Evolutionary conservation across 64 coral and sea anemone species (phyloP).

Genomic region (Hydrozoanthus tunicans): DNA sequence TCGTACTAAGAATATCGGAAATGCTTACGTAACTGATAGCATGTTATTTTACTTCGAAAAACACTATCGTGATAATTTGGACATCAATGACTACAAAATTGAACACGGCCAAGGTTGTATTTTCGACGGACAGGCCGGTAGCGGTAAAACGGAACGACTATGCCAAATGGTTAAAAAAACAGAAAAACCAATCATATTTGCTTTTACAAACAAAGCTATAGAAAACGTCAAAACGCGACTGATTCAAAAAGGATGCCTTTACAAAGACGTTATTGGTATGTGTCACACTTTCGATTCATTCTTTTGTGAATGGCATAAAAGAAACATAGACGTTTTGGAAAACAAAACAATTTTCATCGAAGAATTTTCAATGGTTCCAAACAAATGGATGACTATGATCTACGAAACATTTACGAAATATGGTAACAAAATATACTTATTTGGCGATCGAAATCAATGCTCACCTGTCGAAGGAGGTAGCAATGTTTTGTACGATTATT

Average conservation of each 20-base stretch:
- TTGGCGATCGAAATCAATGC: background rate
- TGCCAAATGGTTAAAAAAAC: slow-evolving; percentile 26
- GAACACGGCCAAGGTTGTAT: background rate
- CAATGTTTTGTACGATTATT: background rate
- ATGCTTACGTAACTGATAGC: slow-evolving; percentile 11
- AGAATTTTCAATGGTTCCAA: slow-evolving; percentile 47
- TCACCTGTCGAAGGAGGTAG: background rate
- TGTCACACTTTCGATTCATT: slow-evolving; percentile 46
- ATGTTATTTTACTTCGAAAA: slow-evolving; percentile 29
- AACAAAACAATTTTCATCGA: slow-evolving; percentile 45
- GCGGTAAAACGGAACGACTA: slow-evolving; percentile 14
- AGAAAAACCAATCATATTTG: background rate
- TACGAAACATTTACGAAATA: slow-evolving; percentile 7
- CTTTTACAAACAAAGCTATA: slow-evolving; percentile 24
- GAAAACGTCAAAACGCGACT: slow-evolving; percentile 31
- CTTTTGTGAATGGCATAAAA: slow-evolving; percentile 21
- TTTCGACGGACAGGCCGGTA: background rate
- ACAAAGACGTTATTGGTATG: background rate
- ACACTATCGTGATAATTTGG: slow-evolving; percentile 31
- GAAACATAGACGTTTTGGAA: background rate
- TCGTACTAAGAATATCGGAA: background rate
- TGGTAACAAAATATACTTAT: slow-evolving; percentile 15
- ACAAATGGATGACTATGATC: slow-evolving; percentile 11
- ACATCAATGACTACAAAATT: background rate
- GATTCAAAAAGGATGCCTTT: background rate